phyloP scores from a whole-genome alignment of 1,140 invertebrate species.

The Cecropterus lyciades region DNA sequence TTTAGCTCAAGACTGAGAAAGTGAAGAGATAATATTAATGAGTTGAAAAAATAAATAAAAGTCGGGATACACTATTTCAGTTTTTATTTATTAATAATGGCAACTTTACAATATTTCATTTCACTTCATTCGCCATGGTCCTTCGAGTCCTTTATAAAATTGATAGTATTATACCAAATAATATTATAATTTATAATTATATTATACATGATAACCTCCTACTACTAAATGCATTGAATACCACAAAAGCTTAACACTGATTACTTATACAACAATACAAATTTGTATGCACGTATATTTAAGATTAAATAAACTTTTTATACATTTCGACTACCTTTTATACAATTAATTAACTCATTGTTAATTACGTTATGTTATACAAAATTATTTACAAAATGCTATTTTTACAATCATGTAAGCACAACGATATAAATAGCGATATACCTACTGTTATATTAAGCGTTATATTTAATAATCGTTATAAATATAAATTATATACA shows the following conservation, averaged over 20 bases:
- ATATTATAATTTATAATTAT: constrained; percentile 38
- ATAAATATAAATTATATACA: constrained; percentile 47
- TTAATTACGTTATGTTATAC: constrained; percentile 34
- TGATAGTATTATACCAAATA: constrained; percentile 39
- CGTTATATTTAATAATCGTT: constrained; percentile 20
- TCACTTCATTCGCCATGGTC: constrained; percentile 52
- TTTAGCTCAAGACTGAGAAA: too few relatives aligned
- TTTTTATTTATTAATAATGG: constrained; percentile 48
- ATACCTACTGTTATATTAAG: constrained; percentile 9
- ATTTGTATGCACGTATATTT: constrained; percentile 4
- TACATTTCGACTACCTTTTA: constrained; percentile 23
- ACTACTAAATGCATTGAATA: constrained; percentile 38
- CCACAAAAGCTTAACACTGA: constrained; percentile 39
- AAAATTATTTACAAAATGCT: constrained; percentile 47
- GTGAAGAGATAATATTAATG: too few relatives aligned
- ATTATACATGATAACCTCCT: constrained; percentile 7
- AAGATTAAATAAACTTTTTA: not conserved
- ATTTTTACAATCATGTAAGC: constrained; percentile 31
- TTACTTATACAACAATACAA: constrained; percentile 22
- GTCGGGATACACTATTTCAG: constrained; percentile 9
- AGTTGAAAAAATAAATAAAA: too few relatives aligned
- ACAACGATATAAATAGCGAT: not conserved
- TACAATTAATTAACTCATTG: constrained; percentile 28
- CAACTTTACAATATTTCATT: constrained; percentile 38
- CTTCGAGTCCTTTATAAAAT: constrained; percentile 38